Conservation (phyloP, 2,888 invertebrate species). For the Dastarcus helophoroides region DNA sequence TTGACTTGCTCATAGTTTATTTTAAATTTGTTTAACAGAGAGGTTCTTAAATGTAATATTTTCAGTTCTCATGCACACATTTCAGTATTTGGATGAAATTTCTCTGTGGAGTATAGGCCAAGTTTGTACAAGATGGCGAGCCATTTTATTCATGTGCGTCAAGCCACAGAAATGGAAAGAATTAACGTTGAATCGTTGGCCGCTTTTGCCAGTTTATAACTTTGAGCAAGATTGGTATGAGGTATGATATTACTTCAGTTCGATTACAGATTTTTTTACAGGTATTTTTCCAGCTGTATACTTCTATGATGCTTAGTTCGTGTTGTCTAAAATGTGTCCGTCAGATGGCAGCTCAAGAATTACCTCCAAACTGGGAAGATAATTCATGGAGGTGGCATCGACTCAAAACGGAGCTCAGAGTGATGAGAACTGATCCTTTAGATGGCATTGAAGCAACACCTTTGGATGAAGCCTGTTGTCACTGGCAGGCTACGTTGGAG, state of each 20-base stretch:
- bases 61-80: slow-evolving; percentile 71
- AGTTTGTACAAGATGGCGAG: slow-evolving; percentile 77
- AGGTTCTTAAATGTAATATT: no score
- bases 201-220: slow-evolving; percentile 58
- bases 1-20: no score
- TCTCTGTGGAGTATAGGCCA: slow-evolving; percentile 81
- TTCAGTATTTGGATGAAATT: slow-evolving; percentile 82
- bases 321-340: slow-evolving; percentile 80
- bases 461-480: slow-evolving; percentile 67
- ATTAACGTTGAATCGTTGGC: slow-evolving; percentile 72
- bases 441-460: slow-evolving; percentile 78
- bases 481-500: slow-evolving; percentile 89
- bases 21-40: no score
- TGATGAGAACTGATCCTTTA: slow-evolving; percentile 64
- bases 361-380: slow-evolving; percentile 59
- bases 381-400: slow-evolving; percentile 68
- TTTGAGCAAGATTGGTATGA: slow-evolving; percentile 62
- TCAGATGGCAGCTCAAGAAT: slow-evolving; percentile 67
- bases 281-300: slow-evolving; percentile 45
- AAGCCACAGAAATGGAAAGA: slow-evolving; percentile 71
- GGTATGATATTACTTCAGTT: slow-evolving; percentile 32
- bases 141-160: slow-evolving; percentile 61
- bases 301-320: slow-evolving; percentile 60
- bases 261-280: not conserved
- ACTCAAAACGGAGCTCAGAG: slow-evolving; percentile 61